Evolutionary conservation across 92 coral and sea anemone genomes (phyloP).

Genomic region (Metridium senile): DNA sequence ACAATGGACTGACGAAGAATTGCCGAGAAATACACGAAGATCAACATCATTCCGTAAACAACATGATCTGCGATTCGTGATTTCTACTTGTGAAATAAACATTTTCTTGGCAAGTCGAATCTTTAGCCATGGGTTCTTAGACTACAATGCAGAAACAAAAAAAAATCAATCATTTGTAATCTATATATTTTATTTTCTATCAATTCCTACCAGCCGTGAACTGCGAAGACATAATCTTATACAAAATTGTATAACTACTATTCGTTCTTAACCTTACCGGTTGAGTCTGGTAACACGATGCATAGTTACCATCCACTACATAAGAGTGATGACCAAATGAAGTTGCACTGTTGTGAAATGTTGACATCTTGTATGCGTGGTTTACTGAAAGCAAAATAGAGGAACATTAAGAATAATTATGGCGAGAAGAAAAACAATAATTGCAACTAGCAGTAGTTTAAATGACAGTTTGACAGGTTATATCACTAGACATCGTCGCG

Average conservation of each 20-base stretch:
- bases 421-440: too few relatives aligned
- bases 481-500: too few relatives aligned
- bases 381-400: slow-evolving; percentile 1
- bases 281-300: neutral
- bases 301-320: slow-evolving; percentile 7
- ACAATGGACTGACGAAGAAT: neutral
- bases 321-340: slow-evolving; percentile 8
- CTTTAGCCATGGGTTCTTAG: slow-evolving; percentile 14
- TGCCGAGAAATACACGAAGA: slow-evolving; percentile 10
- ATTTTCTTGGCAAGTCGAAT: slow-evolving; percentile 10
- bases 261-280: neutral
- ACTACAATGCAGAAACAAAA: neutral
- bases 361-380: neutral
- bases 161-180: too few relatives aligned
- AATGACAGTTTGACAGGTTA: too few relatives aligned
- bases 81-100: neutral
- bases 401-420: too few relatives aligned
- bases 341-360: neutral
- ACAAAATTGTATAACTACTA: too few relatives aligned
- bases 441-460: too few relatives aligned
- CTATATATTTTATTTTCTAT: neutral
- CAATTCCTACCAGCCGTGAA: too few relatives aligned
- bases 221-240: too few relatives aligned
- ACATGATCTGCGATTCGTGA: slow-evolving; percentile 13
- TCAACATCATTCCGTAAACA: neutral